Conservation (phyloP, 2,888 invertebrate genomes). For the Gymnoscelis rufifasciata region DNA sequence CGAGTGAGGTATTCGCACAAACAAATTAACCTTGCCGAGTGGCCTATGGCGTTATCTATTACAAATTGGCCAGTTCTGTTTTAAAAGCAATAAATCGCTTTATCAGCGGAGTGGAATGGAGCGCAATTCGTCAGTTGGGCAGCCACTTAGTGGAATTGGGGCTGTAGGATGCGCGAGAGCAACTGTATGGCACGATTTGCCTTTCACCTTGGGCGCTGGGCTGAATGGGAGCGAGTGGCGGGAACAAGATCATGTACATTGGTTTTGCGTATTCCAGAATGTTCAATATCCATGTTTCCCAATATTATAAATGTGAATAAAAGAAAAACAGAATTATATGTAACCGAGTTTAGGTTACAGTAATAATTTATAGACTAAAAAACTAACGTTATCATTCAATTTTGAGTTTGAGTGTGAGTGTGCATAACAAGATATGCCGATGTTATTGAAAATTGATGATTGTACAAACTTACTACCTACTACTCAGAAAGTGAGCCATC, state of each 20-base stretch:
- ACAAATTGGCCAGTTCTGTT: conserved; percentile 37
- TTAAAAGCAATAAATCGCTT: conserved; percentile 43
- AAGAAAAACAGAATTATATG: too few relatives aligned
- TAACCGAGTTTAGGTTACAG: too few relatives aligned
- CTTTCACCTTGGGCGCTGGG: conserved; percentile 49
- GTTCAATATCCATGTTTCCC: too few relatives aligned
- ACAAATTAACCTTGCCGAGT: conserved; percentile 28
- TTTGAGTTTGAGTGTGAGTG: too few relatives aligned
- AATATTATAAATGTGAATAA: too few relatives aligned
- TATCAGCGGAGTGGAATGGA: conserved; percentile 44
- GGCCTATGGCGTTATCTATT: conserved; percentile 36
- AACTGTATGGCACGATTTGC: conserved; percentile 33
- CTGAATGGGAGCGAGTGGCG: conserved; percentile 15
- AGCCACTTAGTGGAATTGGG: conserved; percentile 59
- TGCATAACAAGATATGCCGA: too few relatives aligned
- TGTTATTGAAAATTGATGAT: too few relatives aligned
- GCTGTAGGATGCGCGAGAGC: conserved; percentile 39
- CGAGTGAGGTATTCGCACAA: conserved; percentile 26
- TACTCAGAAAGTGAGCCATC: too few relatives aligned
- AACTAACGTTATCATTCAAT: too few relatives aligned
- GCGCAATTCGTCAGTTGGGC: conserved; percentile 53
- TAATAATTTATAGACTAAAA: too few relatives aligned
- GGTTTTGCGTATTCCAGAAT: too few relatives aligned
- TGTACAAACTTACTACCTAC: too few relatives aligned
- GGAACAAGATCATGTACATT: background rate